phyloP scores from a whole-genome alignment of 2,113 vertebrate genomes.

The Sisor rabdophorus region DNA sequence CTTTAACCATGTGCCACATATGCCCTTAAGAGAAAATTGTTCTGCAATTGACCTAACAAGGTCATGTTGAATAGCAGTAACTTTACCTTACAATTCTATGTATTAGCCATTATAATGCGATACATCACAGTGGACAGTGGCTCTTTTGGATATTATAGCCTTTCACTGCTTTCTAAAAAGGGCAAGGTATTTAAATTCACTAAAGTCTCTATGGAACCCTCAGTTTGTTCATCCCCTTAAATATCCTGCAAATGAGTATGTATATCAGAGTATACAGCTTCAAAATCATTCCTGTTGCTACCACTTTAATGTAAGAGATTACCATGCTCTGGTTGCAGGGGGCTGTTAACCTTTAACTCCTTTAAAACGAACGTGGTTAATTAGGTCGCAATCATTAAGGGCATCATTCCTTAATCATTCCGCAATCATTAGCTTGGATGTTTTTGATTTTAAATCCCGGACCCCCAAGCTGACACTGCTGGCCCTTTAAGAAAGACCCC shows the following conservation, averaged over 20 bases:
- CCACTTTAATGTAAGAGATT: background rate
- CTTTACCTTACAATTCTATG: background rate
- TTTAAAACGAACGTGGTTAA: too few species aligned
- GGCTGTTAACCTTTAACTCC: too few species aligned
- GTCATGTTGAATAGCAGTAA: background rate
- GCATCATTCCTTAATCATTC: too few species aligned
- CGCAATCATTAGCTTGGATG: too few species aligned
- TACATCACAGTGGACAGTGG: background rate
- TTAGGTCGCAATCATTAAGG: too few species aligned
- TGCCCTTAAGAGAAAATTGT: background rate
- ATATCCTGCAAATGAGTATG: background rate
- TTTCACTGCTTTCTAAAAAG: conserved; percentile 12
- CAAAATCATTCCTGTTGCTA: background rate
- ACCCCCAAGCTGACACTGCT: too few species aligned
- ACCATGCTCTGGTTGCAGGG: background rate
- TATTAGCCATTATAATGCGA: background rate
- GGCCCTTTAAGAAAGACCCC: too few species aligned
- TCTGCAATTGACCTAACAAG: background rate
- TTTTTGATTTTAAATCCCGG: too few species aligned
- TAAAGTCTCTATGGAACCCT: background rate
- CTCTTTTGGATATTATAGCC: background rate
- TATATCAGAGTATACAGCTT: background rate
- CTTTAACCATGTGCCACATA: too few species aligned
- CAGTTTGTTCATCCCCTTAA: background rate
- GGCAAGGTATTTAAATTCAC: background rate